Evolutionary conservation across 2,888 invertebrate species (phyloP).

Genomic region (Adelognathus sp.): DNA sequence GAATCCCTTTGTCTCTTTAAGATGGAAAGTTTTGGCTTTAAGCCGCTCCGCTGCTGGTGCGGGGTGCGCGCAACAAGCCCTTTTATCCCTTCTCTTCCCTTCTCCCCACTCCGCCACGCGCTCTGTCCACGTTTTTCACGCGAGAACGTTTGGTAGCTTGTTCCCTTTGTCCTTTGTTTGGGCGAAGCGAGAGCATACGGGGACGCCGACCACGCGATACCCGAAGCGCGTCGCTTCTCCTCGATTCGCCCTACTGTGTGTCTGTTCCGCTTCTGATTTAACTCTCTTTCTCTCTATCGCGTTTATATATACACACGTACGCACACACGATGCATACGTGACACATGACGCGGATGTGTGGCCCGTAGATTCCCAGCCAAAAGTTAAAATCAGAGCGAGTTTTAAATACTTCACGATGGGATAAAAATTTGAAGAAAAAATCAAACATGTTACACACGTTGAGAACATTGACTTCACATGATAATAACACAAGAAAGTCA

Average conservation of each 20-base stretch:
- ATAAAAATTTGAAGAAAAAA: too few species aligned
- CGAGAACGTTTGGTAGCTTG: neutral
- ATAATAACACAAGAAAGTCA: too few species aligned
- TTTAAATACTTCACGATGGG: too few species aligned
- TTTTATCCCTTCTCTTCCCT: constrained; percentile 6
- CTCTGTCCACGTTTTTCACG: neutral
- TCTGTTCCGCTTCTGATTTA: neutral
- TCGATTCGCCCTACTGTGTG: neutral
- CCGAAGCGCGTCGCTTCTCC: neutral
- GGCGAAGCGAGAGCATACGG: neutral
- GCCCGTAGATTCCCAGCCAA: too few species aligned
- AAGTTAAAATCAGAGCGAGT: too few species aligned
- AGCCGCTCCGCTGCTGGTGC: neutral
- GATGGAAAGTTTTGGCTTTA: constrained; percentile 27
- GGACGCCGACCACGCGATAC: constrained; percentile 4
- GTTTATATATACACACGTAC: too few species aligned
- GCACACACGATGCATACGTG: too few species aligned
- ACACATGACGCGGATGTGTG: too few species aligned
- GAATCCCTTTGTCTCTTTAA: constrained; percentile 54
- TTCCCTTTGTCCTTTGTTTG: neutral
- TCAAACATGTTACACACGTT: too few species aligned
- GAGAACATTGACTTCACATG: too few species aligned
- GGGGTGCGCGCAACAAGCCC: constrained; percentile 35
- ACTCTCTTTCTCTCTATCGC: constrained; percentile 5
- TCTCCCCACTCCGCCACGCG: too few species aligned